A percentile compares a stretch with the other conserved stretches of the same genome.
These are phyloP conservation scores for Columba livia DNA, from an alignment of 2,113 vertebrate species.

Conservation along the genomic window DNA sequence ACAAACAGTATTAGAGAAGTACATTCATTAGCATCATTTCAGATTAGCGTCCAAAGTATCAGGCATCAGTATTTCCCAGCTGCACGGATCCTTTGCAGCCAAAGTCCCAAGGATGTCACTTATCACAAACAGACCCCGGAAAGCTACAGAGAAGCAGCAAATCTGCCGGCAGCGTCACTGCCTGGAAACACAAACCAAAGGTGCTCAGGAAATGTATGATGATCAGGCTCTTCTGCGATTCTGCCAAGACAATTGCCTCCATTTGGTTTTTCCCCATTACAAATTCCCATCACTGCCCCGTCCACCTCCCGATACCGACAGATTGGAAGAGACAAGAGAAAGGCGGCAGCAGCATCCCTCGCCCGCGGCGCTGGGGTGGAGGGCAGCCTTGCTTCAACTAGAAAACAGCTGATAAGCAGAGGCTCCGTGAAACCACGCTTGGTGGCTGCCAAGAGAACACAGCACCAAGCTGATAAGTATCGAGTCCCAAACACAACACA, in stretches of 20 bases:
- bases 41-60: background rate
- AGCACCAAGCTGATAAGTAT: background rate
- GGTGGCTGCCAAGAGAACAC: background rate
- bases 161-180: background rate
- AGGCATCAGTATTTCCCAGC: background rate
- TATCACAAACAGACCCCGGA: background rate
- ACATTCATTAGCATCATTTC: background rate
- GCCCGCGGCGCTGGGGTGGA: background rate
- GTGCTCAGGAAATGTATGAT: too few relatives aligned
- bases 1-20: background rate
- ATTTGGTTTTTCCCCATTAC: background rate
- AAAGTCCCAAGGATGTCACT: background rate
- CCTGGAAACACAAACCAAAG: background rate
- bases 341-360: background rate
- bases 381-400: background rate
- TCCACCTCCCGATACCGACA: background rate
- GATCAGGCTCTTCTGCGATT: background rate
- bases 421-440: background rate
- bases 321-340: background rate
- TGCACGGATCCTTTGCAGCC: background rate
- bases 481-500: background rate
- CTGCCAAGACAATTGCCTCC: background rate
- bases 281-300: background rate
- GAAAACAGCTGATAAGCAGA: background rate
- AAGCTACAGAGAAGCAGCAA: background rate